phyloP scores from a whole-genome alignment of 2,113 vertebrate genomes.

The Rhea pennata region DNA sequence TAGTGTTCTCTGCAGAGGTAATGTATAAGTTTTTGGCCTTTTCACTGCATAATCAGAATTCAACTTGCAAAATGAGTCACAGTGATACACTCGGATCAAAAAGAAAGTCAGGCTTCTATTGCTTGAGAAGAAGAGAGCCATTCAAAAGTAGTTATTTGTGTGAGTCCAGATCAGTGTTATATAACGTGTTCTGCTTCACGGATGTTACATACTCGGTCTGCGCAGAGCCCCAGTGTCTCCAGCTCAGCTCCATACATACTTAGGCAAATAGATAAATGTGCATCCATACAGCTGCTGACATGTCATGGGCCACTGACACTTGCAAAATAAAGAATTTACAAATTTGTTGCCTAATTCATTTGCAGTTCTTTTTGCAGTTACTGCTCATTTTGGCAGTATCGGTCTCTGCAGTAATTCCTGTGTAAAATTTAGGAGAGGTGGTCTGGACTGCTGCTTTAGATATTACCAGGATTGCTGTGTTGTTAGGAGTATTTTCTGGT shows the following conservation, averaged over 20 bases:
- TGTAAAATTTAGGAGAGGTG: not conserved
- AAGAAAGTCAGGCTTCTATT: not conserved
- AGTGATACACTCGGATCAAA: not conserved
- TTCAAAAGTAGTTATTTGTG: not conserved
- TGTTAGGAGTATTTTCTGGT: not conserved
- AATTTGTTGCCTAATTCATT: not conserved
- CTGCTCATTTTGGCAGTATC: not conserved
- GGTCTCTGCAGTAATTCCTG: not conserved
- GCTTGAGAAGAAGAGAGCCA: not conserved
- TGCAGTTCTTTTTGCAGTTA: not conserved
- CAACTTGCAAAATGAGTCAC: constrained; percentile 23
- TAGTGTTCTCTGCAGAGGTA: constrained; percentile 44
- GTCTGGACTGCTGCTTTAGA: not conserved
- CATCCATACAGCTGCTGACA: not conserved
- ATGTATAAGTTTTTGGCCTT: constrained; percentile 15
- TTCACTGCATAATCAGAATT: not conserved
- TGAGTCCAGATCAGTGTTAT: not conserved
- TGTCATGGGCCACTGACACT: not conserved
- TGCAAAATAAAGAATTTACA: not conserved
- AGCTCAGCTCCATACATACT: not conserved
- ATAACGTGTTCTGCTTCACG: not conserved
- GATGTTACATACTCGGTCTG: rapidly evolving
- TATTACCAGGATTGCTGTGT: not conserved
- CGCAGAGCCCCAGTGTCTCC: not conserved
- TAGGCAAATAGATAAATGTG: not conserved